Base-by-base conservation (phyloP, 2,797 vertebrate genomes). In the Poecilia gillii region DNA sequence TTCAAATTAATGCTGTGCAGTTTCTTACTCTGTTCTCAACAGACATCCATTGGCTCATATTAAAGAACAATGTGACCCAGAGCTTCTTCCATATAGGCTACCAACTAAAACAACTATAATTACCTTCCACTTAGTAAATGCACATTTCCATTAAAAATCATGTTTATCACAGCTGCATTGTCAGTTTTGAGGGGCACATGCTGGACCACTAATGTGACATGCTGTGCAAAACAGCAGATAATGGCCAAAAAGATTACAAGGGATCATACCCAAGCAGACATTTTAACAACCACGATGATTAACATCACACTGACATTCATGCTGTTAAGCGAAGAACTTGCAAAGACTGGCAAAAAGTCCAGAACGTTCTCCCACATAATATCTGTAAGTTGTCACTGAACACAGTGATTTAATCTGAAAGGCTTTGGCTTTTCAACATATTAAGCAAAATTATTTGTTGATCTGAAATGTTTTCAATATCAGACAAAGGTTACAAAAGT, bases 1-100 rank as follows among this genome's bases (percentile, higher is more conserved):
- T 57, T 74, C 8, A 41, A 7, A 64, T 74, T 9, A 66, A 39
- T 51, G 55, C 53, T 25, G 31, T 55, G 9, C 39, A 73, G 62
- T 57, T 53, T 73, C 86, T 77, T 93, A 53, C 90, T 97, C 97
- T 97, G 98, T 84, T 98, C 97, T 1, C 97, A 98, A 39, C 93
- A 94, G 62, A 96, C 96, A 47, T 98, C 97, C 79, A 96, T 93
- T 0, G 97, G 97, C 85, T 98, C 98, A 88, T 97, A 96, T 81
- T 98, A 97, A 91, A 98, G 73, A 74, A 95, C 94, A 84, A 98
- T 94, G 85, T 97, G 96, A 87, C 98, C 97, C 82, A 96, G 96
- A 13, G 96, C 82, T 79, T 74, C 96, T 96, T 75, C 97, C 97
- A 0, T 36, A 94, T 36, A 94, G 97, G 98, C 28, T 11, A 78